A percentile compares a stretch with the other conserved stretches of the same genome.
phyloP scores from a whole-genome alignment of 2,797 vertebrate species.

The Pantherophis alleghaniensis region DNA sequence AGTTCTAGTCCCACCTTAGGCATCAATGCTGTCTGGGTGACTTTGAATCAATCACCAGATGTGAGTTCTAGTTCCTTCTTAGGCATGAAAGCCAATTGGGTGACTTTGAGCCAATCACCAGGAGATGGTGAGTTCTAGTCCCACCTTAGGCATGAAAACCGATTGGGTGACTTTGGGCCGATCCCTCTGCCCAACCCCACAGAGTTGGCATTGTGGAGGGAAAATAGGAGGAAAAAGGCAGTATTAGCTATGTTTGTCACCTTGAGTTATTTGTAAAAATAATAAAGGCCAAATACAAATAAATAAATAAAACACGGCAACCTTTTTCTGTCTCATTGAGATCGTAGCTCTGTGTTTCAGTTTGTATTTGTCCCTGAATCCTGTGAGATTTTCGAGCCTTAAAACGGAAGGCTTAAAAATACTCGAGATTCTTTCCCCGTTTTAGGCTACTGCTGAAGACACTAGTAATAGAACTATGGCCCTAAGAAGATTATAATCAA shows the following conservation, averaged over 20 bases:
- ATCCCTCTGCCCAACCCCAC: background rate
- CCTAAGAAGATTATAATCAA: background rate
- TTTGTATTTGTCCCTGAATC: background rate
- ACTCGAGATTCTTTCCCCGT: background rate
- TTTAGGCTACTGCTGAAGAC: background rate
- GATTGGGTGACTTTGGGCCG: background rate
- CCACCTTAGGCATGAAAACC: no score
- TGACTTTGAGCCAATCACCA: no score
- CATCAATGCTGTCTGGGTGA: fast-evolving
- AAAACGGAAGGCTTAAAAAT: background rate
- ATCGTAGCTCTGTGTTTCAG: background rate
- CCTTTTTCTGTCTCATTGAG: background rate
- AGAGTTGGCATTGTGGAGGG: background rate
- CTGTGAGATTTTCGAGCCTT: background rate
- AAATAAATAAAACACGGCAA: background rate
- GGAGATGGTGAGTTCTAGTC: no score
- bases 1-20: background rate
- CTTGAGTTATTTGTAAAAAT: background rate
- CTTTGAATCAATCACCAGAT: background rate
- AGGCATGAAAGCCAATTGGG: no score
- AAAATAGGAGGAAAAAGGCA: background rate
- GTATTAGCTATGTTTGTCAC: background rate
- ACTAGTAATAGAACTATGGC: background rate
- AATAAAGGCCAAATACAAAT: background rate
- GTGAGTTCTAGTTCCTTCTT: no score